Evolutionary conservation across 1,140 invertebrate genomes (phyloP), one percentile per base, ranked within the genome.

Genomic region (Contarinia nasturtii): DNA sequence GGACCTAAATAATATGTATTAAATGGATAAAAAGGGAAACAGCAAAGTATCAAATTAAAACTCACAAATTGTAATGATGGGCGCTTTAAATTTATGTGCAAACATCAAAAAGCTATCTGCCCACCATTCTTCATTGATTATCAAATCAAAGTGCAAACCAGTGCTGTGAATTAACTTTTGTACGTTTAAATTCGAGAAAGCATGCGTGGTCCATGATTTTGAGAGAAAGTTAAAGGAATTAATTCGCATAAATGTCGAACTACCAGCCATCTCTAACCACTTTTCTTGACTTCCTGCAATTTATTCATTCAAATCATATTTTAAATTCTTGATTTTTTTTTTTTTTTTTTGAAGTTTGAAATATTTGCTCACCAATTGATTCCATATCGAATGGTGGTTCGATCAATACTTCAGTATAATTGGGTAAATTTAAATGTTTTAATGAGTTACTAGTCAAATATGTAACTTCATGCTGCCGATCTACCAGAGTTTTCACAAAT

Each of bases 401-500:
- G 5, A 57, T 52, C 38, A 63, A 46, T 7, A 51, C 52, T 52
- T 63, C 61, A 2, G 51, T 54, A 0, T 61, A 50, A 19, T 54
- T 55, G 7, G 38, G n/a, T 41, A 18, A 41, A 7, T 7, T 41
- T 8, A 36, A 36, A 7, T 7, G 10, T 12, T 11, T 41, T 7
- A 41, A n/a, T 41, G 7, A 7, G 7, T 10, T 10, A 18, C 17
- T 41, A 12, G 17, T 18, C 11, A 77, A 67, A 1, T 73, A 63
- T 8, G 74, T 77, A 2, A 78, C 67, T 50, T 76, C 66, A 52
- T 79, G 76, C 1, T 75, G 75, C 44, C 70, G 66, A 0, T 57
- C 48, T 0, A 73, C 67, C 33, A 79, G 53, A 50, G 70, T 71
- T 17, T 67, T 59, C 15, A 69, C 66, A 37, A 76, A 67, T n/a